These are phyloP conservation scores for Lucilia sericata DNA, from an alignment of 1,140 invertebrate species.

Conservation along the genomic window DNA sequence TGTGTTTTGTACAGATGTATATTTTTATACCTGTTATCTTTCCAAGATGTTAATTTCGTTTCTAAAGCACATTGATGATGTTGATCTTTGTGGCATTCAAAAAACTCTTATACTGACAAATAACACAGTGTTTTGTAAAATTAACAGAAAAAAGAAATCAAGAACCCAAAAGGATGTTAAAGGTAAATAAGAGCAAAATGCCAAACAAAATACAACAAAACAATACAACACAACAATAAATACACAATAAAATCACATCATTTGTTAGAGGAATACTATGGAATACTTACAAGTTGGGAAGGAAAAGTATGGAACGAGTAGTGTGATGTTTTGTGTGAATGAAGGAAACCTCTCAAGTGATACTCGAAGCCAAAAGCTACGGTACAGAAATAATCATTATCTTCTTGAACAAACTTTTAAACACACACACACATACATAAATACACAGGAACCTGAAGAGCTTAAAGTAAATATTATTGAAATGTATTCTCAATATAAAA, in stretches of 20 bases:
- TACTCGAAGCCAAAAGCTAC: neutral
- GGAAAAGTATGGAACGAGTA: neutral
- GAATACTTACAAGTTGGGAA: neutral
- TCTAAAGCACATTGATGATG: neutral
- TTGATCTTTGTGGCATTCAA: neutral
- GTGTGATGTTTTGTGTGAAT: neutral
- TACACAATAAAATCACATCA: constrained; percentile 3
- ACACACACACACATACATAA: neutral
- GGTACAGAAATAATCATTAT: neutral
- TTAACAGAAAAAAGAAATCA: neutral
- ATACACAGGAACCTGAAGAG: neutral
- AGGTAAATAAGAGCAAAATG: neutral
- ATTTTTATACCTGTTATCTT: neutral
- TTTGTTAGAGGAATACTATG: neutral
- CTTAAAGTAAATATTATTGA: constrained; percentile 2
- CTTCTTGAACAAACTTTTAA: neutral
- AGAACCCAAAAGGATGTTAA: neutral
- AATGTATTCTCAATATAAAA: neutral
- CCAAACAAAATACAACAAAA: neutral
- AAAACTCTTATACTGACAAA: neutral
- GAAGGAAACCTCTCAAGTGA: constrained; percentile 13
- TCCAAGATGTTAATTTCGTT: constrained; percentile 10
- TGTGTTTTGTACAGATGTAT: neutral
- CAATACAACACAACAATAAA: neutral
- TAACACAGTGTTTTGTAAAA: neutral